Percentiles rank a stretch among this genome's conserved stretches.
Evolutionary conservation across 1,140 invertebrate genomes (phyloP).

Genomic region (Lucilia sericata): DNA sequence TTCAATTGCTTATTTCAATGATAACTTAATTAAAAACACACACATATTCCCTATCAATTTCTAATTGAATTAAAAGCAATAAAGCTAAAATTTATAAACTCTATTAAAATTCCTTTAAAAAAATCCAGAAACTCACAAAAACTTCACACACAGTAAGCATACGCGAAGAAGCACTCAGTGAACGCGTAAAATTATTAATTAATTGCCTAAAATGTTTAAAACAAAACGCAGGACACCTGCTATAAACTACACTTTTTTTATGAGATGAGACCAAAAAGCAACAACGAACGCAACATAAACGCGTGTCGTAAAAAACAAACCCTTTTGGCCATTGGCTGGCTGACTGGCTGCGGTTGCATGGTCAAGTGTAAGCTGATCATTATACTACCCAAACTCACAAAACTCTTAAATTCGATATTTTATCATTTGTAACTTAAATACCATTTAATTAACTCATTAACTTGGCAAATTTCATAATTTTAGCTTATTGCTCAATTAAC

Average conservation of each 20-base stretch:
- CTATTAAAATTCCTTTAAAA: constrained; percentile 6
- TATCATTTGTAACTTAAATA: constrained; percentile 42
- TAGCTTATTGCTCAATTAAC: constrained; percentile 42
- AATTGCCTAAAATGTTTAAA: constrained; percentile 20
- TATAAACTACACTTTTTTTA: neutral
- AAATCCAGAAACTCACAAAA: neutral
- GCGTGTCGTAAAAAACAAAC: neutral
- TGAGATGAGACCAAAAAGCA: neutral
- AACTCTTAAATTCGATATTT: constrained; percentile 39
- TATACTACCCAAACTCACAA: neutral
- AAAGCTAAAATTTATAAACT: neutral
- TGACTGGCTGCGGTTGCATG: neutral
- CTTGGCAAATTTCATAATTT: constrained; percentile 43
- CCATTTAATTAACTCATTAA: constrained; percentile 42
- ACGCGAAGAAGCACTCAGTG: constrained; percentile 5
- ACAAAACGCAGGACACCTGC: neutral
- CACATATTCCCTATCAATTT: neutral
- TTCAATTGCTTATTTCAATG: no score
- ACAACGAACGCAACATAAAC: neutral
- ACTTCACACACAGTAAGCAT: neutral
- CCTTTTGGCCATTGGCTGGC: neutral
- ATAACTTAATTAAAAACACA: neutral
- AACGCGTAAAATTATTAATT: constrained; percentile 42
- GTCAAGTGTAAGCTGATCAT: neutral
- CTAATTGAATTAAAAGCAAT: neutral